Base-by-base conservation (phyloP, 2,888 invertebrate genomes). In the Lomographa bimaculata region DNA sequence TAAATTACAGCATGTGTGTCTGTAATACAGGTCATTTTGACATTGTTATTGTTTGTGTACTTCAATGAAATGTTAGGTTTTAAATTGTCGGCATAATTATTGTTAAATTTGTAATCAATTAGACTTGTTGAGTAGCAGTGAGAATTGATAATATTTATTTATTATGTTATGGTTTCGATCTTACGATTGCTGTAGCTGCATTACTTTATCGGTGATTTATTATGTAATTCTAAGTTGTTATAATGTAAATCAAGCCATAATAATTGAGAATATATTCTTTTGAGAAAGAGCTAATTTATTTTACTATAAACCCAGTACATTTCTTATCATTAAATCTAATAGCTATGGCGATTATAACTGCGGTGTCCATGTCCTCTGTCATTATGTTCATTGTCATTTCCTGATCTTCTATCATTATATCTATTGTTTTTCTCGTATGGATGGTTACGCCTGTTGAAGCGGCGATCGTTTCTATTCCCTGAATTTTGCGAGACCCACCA, bases 201-300 rank as follows among this genome's bases (percentile, higher is more conserved):
- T 86, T 82, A 80, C 73, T 82, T 84, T 78, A 76, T 78, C 78
- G 79, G 80, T 86, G 85, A 86, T 83, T 79, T 80, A 83, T 85
- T 83, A 78, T 77, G 76, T 87, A 84, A 83, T 87, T 81, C 76
- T 89, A 87, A 87, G 86, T 89, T 87, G 87, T 87, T 87, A 84
- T 81, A 84, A 79, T 87, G 83, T 87, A 87, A 87, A 86, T 85
- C 82, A 85, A 87, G 89, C 89, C 87, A 89, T 89, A 87, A 89
- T 86, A 87, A 89, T 82, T 86, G 83, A 86, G 77, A 87, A 86
- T 89, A 89, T 87, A 89, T 87, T 87, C 79, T 89, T 89, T 87
- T 86, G 83, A 86, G 69, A 81, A 83, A 74, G 50, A 47, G 20
- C 18, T 3, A 33, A 48, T 54, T 53, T 64, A 48, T 58, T 66